Conservation (phyloP, 2,888 invertebrate species). For the Reticulitermes lucifugus region DNA sequence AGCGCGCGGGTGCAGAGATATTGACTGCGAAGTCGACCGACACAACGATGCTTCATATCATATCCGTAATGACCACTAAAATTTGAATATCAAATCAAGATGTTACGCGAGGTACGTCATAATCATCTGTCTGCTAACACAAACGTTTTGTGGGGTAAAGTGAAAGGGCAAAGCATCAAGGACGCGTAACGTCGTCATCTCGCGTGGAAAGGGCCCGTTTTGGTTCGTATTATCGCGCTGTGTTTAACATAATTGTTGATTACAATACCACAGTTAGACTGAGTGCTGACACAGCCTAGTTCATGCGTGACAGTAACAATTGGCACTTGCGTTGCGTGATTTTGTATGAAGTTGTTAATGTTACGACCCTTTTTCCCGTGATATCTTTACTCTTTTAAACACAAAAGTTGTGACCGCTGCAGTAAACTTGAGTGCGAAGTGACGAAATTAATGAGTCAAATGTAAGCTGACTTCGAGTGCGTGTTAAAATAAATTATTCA, state of each 20-base stretch:
- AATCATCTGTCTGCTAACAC: neutral
- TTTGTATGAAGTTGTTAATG: slow-evolving; percentile 5
- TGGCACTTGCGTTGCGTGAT: neutral
- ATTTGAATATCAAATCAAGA: slow-evolving; percentile 11
- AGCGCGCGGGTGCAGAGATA: neutral
- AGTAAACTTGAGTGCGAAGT: neutral
- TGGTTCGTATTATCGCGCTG: neutral
- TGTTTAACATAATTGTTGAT: slow-evolving; percentile 13
- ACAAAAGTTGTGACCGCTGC: neutral
- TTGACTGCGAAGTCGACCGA: neutral
- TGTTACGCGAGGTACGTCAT: neutral
- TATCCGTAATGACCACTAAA: neutral
- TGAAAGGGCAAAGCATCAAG: neutral
- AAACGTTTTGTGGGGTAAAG: neutral
- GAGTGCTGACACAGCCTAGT: slow-evolving; percentile 2
- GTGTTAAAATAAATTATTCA: neutral
- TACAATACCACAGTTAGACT: neutral
- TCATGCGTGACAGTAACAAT: neutral
- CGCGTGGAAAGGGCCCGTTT: slow-evolving; percentile 9
- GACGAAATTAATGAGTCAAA: neutral
- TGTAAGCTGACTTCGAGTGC: neutral
- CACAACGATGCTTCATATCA: neutral
- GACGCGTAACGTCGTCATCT: neutral
- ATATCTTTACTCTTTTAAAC: neutral
- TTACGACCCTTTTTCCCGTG: neutral